Conservation (phyloP, 2,797 vertebrate species). For the Sitta carolinensis region DNA sequence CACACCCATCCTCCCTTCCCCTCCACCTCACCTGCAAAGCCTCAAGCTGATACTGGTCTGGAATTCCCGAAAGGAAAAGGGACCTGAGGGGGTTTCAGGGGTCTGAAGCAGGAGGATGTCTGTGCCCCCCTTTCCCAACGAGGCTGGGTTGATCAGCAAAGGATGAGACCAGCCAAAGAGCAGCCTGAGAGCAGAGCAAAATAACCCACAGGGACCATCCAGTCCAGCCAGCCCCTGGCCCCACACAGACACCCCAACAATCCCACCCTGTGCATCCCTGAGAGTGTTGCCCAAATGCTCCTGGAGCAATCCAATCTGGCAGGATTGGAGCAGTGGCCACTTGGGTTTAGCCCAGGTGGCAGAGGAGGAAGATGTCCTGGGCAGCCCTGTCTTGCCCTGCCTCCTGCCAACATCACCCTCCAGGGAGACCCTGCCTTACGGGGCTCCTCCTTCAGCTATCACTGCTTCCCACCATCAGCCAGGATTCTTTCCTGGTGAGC, state of each 20-base stretch:
- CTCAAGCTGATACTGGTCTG: neutral
- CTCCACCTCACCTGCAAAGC: neutral
- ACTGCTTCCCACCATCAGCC: neutral
- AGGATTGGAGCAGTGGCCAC: neutral
- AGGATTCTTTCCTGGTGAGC: neutral
- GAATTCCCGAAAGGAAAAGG: neutral
- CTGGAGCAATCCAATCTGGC: neutral
- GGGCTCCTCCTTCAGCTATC: neutral
- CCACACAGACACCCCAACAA: neutral
- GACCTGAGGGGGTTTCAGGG: neutral
- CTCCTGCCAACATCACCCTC: neutral
- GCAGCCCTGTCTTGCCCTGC: neutral
- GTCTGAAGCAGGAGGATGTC: neutral
- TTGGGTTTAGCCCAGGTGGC: too few species aligned
- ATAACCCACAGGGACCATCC: neutral
- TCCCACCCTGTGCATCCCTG: neutral
- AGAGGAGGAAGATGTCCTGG: neutral
- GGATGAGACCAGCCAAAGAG: neutral
- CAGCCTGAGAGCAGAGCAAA: neutral
- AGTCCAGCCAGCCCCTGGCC: too few species aligned
- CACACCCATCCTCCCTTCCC: neutral
- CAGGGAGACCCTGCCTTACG: rapidly evolving
- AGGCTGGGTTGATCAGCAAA: neutral
- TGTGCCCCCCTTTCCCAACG: rapidly evolving
- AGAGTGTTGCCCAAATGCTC: rapidly evolving